phyloP scores from a whole-genome alignment of 2,797 vertebrate species.

The Cirrhinus mrigala region DNA sequence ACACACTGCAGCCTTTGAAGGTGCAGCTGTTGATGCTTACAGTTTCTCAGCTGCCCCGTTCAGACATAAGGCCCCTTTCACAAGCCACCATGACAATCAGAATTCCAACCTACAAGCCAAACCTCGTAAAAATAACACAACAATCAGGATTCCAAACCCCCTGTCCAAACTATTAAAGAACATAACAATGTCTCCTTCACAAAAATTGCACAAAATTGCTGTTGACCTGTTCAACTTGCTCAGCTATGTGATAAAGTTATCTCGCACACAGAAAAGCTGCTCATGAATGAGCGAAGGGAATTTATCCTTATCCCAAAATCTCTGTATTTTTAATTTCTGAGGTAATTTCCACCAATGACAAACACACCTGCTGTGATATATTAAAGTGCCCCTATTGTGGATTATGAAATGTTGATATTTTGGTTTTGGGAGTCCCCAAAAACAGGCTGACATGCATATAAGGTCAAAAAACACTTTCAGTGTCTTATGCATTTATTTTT shows the following conservation, averaged over 20 bases:
- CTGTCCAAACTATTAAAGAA: constrained; percentile 55
- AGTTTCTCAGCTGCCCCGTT: constrained; percentile 70
- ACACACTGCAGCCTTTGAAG: constrained; percentile 73
- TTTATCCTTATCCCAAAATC: too few species aligned
- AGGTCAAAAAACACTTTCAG: too few species aligned
- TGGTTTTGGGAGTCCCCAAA: too few species aligned
- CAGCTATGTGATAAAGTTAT: constrained; percentile 26
- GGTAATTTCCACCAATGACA: too few species aligned
- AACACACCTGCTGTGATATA: too few species aligned
- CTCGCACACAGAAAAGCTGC: too few species aligned
- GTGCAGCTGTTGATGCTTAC: constrained; percentile 78
- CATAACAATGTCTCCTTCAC: constrained; percentile 43
- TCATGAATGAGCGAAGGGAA: too few species aligned
- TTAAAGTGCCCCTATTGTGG: too few species aligned
- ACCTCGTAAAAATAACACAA: constrained; percentile 75
- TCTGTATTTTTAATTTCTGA: too few species aligned
- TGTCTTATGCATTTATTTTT: too few species aligned
- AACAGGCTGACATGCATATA: too few species aligned
- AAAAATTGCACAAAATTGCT: constrained; percentile 54
- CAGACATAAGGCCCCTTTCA: constrained; percentile 68
- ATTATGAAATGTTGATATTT: too few species aligned
- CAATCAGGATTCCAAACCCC: constrained; percentile 62
- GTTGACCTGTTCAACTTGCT: constrained; percentile 7
- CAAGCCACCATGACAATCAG: constrained; percentile 74
- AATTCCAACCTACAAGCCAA: constrained; percentile 78